A percentile compares a stretch with the other conserved stretches of the same genome.
These are phyloP conservation scores for Damaliscus lunatus DNA, from an alignment of 2,113 vertebrate species.

Conservation along the genomic window DNA sequence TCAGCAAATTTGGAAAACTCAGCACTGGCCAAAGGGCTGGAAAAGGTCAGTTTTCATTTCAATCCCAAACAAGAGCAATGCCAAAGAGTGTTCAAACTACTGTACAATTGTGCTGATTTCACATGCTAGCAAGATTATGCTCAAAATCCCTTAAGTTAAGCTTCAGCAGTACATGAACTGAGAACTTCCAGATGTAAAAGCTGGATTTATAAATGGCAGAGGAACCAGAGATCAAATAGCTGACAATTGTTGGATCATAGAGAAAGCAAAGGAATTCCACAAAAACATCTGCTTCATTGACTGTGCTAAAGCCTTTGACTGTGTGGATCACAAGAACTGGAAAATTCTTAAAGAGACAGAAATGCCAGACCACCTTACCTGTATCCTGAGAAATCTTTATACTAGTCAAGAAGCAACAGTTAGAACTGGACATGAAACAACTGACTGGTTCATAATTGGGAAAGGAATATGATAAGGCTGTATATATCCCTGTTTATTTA, in stretches of 20 bases:
- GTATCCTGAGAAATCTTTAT: neutral
- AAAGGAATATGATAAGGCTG: neutral
- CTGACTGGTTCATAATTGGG: neutral
- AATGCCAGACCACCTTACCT: neutral
- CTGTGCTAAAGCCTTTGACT: neutral
- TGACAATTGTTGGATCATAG: neutral
- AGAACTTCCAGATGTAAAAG: neutral
- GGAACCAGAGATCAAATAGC: neutral
- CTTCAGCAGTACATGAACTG: neutral
- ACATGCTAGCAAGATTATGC: neutral
- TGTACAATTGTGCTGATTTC: neutral
- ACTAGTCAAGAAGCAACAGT: neutral
- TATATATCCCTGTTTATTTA: neutral
- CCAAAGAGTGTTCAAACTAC: neutral
- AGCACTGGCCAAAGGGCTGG: neutral
- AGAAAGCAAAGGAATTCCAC: neutral
- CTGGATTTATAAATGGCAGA: neutral
- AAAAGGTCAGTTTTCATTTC: neutral
- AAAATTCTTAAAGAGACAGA: neutral
- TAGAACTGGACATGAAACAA: neutral
- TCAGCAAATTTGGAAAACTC: neutral
- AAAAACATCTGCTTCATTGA: neutral
- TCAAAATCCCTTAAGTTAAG: neutral
- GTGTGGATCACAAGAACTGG: neutral
- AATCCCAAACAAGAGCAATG: neutral